These are phyloP conservation scores for Drosophila kanapiae DNA, from an alignment of 1,140 invertebrate genomes.

Conservation along the genomic window DNA sequence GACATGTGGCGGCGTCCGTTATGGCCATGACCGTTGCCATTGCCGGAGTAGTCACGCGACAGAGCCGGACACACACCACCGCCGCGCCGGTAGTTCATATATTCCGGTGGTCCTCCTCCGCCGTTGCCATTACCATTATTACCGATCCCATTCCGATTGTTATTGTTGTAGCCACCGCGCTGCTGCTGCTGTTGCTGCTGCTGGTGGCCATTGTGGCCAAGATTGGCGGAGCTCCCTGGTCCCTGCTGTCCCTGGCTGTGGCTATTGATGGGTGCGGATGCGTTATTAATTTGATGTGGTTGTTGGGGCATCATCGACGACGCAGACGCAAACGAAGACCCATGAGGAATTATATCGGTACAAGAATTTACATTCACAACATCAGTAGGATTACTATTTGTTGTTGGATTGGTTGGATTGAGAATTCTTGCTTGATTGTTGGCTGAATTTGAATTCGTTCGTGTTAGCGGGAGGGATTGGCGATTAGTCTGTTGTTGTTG, in stretches of 20 bases:
- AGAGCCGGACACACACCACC: constrained; percentile 53
- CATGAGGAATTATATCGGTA: constrained; percentile 85
- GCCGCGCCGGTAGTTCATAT: constrained; percentile 66
- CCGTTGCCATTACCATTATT: constrained; percentile 58
- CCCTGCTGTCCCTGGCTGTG: constrained; percentile 65
- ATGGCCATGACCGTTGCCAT: constrained; percentile 50
- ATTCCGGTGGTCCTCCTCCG: constrained; percentile 52
- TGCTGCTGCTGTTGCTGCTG: constrained; percentile 10
- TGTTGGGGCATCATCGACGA: constrained; percentile 47
- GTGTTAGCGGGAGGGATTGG: constrained; percentile 85
- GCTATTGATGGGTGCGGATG: constrained; percentile 66
- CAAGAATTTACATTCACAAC: constrained; percentile 85
- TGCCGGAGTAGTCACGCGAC: constrained; percentile 58
- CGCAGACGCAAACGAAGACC: constrained; percentile 60
- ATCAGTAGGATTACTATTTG: constrained; percentile 83
- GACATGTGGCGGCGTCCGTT: constrained; percentile 46
- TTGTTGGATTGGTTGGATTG: constrained; percentile 83
- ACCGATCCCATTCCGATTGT: constrained; percentile 44
- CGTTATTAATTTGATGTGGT: constrained; percentile 72
- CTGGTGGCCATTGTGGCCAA: constrained; percentile 63
- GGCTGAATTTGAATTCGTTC: constrained; percentile 82
- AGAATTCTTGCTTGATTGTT: constrained; percentile 74
- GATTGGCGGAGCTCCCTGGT: constrained; percentile 28
- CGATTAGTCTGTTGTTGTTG: constrained; percentile 82
- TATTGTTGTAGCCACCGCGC: constrained; percentile 59